Evolutionary conservation across 2,113 vertebrate genomes (phyloP).

Genomic region (Saccopteryx bilineata): DNA sequence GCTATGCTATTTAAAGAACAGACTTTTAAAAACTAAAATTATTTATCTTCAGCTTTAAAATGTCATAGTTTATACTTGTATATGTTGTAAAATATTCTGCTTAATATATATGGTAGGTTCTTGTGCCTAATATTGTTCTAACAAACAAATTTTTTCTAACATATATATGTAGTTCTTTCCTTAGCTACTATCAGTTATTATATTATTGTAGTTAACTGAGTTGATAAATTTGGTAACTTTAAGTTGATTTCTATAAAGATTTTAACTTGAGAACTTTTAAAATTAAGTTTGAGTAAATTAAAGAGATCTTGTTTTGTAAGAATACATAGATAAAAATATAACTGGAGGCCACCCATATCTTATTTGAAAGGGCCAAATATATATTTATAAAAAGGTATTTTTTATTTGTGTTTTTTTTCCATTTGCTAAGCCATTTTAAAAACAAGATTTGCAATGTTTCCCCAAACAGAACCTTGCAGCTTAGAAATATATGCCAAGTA

Average conservation of each 20-base stretch:
- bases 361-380: not conserved
- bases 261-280: not conserved
- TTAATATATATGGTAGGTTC: not conserved
- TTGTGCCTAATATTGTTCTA: not conserved
- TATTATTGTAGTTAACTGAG: not conserved
- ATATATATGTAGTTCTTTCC: not conserved
- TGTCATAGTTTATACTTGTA: not conserved
- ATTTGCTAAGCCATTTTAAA: not conserved
- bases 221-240: not conserved
- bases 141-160: not conserved
- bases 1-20: not conserved
- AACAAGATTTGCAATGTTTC: not conserved
- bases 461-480: not conserved
- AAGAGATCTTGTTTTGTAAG: not conserved
- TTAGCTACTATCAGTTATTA: not conserved
- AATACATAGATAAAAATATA: conserved; percentile 4
- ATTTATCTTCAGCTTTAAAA: conserved; percentile 2
- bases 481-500: conserved; percentile 39
- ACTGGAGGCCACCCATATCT: not conserved
- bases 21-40: not conserved
- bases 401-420: not conserved
- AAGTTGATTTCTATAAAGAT: not conserved
- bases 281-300: not conserved
- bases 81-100: not conserved
- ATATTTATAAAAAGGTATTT: not conserved